Evolutionary conservation across 1,140 invertebrate species (phyloP), one percentile per base, ranked within the genome.

Genomic region (Drosophila funebris): DNA sequence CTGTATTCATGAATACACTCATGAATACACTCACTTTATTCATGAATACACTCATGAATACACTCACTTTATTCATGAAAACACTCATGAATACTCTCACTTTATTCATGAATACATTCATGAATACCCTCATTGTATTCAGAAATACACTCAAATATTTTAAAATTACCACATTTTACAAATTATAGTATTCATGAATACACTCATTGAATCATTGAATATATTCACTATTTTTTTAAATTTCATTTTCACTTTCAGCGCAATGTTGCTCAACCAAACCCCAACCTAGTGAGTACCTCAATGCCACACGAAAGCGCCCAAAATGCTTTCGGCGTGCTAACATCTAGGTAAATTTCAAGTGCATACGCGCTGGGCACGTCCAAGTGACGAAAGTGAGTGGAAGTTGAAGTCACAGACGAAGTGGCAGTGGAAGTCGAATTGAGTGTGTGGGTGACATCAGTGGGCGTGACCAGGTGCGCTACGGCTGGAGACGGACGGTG

Each of bases 221-320:
- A 27, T 4, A 1, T n/a, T 41, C 22, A 18, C 1, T 16, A 8
- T 61, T 37, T 29, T 11, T 9, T 11, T 44, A 5, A 3, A 11
- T 43, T 33, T 46, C 13, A 3, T 27, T 7, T 22, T n/a, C 18
- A 2, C 20, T 11, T 77, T 66, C 67, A 88, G 82, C 78, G 52
- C 67, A 60, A 87, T 87, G 83, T 70, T 63, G 71, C 60, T 46
- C 52, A 50, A 52, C 36, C 54, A 46, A 57, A 57, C 50, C 36
- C 78, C 83, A 67, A 78, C 70, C 46, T 78, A 87, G 82, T 82
- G 78, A 87, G 82, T 87, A 85, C 44, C 58, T 60, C 41, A 67
- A 67, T 43, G 58, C 50, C 73, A 24, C 48, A 48, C 31, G 68
- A 60, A 41, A 46, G 66, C 64, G 48, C 11, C 22, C 58, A 53